Evolutionary conservation across 2,113 vertebrate species (phyloP).

Genomic region (Onychorhynchus coronatus): DNA sequence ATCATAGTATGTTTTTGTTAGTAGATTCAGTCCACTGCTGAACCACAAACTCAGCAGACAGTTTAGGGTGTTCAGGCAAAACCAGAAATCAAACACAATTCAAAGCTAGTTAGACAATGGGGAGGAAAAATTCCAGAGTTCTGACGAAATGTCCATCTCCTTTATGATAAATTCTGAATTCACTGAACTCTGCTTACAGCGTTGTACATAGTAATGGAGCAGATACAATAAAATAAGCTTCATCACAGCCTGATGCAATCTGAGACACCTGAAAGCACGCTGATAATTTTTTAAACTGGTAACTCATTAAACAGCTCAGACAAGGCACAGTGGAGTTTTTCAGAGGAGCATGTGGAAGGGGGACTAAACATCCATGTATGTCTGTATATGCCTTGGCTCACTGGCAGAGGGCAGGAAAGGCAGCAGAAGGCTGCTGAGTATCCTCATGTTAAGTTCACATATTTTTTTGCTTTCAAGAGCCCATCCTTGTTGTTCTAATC

Average conservation of each 20-base stretch:
- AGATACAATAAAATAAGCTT: background rate
- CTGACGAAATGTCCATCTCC: background rate
- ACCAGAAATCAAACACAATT: background rate
- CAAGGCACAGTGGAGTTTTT: background rate
- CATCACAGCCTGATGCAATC: background rate
- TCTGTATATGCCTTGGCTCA: background rate
- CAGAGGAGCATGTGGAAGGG: background rate
- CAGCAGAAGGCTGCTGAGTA: background rate
- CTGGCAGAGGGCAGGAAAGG: background rate
- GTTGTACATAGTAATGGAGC: background rate
- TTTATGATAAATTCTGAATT: background rate
- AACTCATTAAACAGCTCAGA: background rate
- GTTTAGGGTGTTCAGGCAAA: background rate
- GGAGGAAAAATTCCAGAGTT: background rate
- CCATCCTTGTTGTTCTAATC: background rate
- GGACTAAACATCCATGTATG: rapidly evolving
- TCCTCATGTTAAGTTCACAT: background rate
- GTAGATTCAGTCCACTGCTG: background rate
- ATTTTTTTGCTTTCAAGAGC: background rate
- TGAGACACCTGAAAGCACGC: background rate
- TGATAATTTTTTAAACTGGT: background rate
- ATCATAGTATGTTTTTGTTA: background rate
- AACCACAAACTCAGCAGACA: background rate
- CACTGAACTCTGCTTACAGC: background rate
- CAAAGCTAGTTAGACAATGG: background rate